phyloP scores from a whole-genome alignment of 1,140 invertebrate genomes.

The Trinorchestia longiramus region DNA sequence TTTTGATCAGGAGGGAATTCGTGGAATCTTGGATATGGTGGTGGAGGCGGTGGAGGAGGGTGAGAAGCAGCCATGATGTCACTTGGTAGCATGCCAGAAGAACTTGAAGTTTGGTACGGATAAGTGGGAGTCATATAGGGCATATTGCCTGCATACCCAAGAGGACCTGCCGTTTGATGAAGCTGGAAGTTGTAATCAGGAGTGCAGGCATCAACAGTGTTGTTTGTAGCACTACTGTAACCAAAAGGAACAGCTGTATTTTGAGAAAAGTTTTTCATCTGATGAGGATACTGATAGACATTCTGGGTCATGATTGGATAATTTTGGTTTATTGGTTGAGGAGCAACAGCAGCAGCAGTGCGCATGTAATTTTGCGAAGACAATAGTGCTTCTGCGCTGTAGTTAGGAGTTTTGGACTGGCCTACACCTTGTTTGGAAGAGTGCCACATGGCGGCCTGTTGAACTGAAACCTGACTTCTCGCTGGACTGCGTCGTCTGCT shows the following conservation, averaged over 20 bases:
- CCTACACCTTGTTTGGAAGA: slow-evolving; percentile 60
- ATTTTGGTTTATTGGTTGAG: slow-evolving; percentile 64
- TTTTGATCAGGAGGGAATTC: slow-evolving; percentile 65
- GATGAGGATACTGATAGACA: slow-evolving; percentile 66
- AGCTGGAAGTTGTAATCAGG: slow-evolving; percentile 66
- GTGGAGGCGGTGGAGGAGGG: slow-evolving; percentile 61
- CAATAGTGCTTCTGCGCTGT: slow-evolving; percentile 64
- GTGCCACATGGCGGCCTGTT: slow-evolving; percentile 64
- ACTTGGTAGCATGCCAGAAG: slow-evolving; percentile 63
- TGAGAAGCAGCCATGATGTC: slow-evolving; percentile 66
- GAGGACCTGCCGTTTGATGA: slow-evolving; percentile 63
- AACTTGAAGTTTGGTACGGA: slow-evolving; percentile 65
- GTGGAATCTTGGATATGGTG: slow-evolving; percentile 65
- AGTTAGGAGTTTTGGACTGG: slow-evolving; percentile 64
- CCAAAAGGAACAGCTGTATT: slow-evolving; percentile 65
- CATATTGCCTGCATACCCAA: slow-evolving; percentile 65
- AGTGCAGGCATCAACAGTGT: slow-evolving; percentile 61
- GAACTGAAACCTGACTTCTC: slow-evolving; percentile 58
- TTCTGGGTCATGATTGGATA: slow-evolving; percentile 65
- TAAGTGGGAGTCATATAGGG: slow-evolving; percentile 65
- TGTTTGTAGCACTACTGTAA: slow-evolving; percentile 62
- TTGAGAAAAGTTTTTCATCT: slow-evolving; percentile 66
- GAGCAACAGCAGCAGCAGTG: slow-evolving; percentile 58
- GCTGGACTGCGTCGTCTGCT: slow-evolving; percentile 63
- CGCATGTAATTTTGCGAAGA: slow-evolving; percentile 65